Evolutionary conservation across 2,888 invertebrate species (phyloP).

Genomic region (Sinhomidia bicolor): DNA sequence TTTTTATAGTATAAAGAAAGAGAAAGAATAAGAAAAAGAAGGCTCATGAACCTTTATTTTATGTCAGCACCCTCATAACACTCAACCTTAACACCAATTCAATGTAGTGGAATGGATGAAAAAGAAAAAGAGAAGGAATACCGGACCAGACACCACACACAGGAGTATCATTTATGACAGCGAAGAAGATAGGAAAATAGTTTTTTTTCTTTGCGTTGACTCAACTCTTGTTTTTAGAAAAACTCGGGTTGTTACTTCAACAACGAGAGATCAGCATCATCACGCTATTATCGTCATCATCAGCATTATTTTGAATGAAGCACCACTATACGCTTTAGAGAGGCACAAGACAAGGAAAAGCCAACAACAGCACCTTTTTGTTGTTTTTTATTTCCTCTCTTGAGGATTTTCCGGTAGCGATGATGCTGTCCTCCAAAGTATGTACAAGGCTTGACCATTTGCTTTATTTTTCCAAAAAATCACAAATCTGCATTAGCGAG

Average conservation of each 20-base stretch:
- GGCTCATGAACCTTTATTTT: slow-evolving; percentile 66
- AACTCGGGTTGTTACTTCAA: slow-evolving; percentile 30
- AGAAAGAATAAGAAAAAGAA: slow-evolving; percentile 22
- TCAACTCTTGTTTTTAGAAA: neutral
- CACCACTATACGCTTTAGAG: neutral
- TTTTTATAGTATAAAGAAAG: slow-evolving; percentile 22
- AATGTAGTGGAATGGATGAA: slow-evolving; percentile 66
- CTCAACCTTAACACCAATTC: slow-evolving; percentile 71
- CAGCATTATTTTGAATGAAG: slow-evolving; percentile 17
- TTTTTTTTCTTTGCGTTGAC: neutral
- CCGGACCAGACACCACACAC: neutral
- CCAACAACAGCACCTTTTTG: slow-evolving; percentile 34
- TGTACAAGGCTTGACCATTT: slow-evolving; percentile 63
- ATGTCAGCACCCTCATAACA: slow-evolving; percentile 68
- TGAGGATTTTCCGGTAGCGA: neutral
- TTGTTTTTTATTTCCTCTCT: slow-evolving; percentile 35
- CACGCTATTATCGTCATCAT: neutral
- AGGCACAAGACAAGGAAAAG: neutral
- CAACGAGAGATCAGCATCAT: slow-evolving; percentile 5
- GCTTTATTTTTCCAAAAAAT: slow-evolving; percentile 37
- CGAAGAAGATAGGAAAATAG: neutral
- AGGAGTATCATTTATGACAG: slow-evolving; percentile 25
- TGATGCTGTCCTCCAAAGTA: too few species aligned
- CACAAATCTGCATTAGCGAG: slow-evolving; percentile 65
- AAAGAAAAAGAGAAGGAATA: neutral